These are phyloP conservation scores for Etheostoma spectabile DNA, from an alignment of 2,113 vertebrate genomes.

Conservation along the genomic window DNA sequence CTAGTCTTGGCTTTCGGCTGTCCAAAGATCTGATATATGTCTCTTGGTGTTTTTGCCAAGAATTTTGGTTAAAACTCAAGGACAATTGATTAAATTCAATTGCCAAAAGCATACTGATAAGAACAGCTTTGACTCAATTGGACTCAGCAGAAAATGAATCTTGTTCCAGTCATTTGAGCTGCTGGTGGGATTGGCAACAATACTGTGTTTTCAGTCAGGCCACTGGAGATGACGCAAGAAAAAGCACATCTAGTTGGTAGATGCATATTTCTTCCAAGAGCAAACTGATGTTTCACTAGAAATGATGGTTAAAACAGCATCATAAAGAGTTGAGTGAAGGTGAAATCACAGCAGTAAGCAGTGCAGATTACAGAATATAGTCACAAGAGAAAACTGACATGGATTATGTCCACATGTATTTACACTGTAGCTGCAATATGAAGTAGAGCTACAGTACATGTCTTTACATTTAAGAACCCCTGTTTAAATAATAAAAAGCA, in stretches of 20 bases:
- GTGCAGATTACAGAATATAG: not conserved
- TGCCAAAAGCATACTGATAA: not conserved
- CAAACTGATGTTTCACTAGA: not conserved
- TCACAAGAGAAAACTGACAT: not conserved
- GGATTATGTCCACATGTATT: not conserved
- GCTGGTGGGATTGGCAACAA: slow-evolving; percentile 2
- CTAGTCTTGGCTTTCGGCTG: not conserved
- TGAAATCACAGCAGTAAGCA: too few relatives aligned
- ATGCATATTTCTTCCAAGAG: not conserved
- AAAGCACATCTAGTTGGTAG: not conserved
- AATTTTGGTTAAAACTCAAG: slow-evolving; percentile 19
- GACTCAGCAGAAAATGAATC: slow-evolving; percentile 23
- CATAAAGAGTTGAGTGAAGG: not conserved
- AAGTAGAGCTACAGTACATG: not conserved
- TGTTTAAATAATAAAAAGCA: not conserved
- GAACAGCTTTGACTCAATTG: not conserved
- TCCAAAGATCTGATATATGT: not conserved
- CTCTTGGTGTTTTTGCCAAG: slow-evolving; percentile 3
- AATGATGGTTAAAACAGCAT: not conserved
- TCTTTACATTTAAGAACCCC: not conserved
- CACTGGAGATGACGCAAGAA: slow-evolving; percentile 14
- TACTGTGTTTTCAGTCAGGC: slow-evolving; percentile 12
- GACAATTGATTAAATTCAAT: slow-evolving; percentile 29
- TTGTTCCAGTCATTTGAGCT: not conserved
- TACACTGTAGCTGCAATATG: not conserved